Evolutionary conservation across 2,888 invertebrate genomes (phyloP).

Genomic region (Thymelicus sylvestris): DNA sequence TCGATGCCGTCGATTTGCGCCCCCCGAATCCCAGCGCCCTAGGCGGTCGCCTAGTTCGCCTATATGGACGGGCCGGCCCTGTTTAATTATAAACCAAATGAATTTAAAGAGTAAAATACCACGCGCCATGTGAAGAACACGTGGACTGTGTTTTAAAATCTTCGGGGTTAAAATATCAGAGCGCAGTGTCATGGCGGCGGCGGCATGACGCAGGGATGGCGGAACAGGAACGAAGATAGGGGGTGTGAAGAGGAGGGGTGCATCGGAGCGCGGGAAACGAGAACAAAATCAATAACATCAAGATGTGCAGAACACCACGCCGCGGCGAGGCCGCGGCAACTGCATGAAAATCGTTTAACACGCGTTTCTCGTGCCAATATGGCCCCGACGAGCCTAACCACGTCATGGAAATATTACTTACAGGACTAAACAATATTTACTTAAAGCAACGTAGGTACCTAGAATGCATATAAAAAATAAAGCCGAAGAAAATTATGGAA

Average conservation of each 20-base stretch:
- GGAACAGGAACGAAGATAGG: conserved; percentile 37
- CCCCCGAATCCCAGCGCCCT: too few relatives aligned
- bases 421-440: neutral
- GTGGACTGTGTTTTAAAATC: conserved; percentile 58
- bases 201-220: conserved; percentile 31
- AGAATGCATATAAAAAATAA: too few relatives aligned
- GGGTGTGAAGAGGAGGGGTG: conserved; percentile 46
- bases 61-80: too few relatives aligned
- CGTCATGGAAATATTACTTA: neutral
- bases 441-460: too few relatives aligned
- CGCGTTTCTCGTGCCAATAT: conserved; percentile 13
- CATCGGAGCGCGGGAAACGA: conserved; percentile 55
- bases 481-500: too few relatives aligned
- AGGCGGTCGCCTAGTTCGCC: too few relatives aligned
- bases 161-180: conserved; percentile 43
- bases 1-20: too few relatives aligned
- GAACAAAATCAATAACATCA: conserved; percentile 64
- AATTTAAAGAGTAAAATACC: conserved; percentile 12
- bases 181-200: conserved; percentile 42
- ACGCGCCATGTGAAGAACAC: conserved; percentile 49
- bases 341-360: conserved; percentile 19
- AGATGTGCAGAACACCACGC: conserved; percentile 46
- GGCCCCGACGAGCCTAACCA: neutral
- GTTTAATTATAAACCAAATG: neutral
- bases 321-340: neutral